Conservation (phyloP, 2,888 invertebrate species). For the Lamproptera curius region DNA sequence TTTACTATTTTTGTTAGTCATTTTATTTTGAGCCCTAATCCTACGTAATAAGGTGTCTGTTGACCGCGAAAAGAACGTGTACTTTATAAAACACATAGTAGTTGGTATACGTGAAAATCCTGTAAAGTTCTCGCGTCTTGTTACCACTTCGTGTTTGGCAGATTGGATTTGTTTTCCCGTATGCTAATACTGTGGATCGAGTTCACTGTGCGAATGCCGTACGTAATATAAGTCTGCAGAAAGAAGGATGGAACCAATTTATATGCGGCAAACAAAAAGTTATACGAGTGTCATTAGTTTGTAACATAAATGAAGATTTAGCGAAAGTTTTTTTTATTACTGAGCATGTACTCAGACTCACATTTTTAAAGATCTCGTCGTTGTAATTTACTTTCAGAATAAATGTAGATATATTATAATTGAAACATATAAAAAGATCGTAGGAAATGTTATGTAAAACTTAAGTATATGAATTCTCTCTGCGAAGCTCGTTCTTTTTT, state of each 20-base stretch:
- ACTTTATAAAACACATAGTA: slow-evolving; percentile 38
- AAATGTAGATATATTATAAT: too few species aligned
- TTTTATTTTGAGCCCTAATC: slow-evolving; percentile 32
- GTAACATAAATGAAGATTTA: neutral
- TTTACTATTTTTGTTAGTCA: too few species aligned
- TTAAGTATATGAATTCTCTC: too few species aligned
- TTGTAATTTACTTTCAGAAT: neutral
- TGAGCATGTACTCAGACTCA: too few species aligned
- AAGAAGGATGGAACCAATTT: too few species aligned
- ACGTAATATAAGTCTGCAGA: slow-evolving; percentile 42
- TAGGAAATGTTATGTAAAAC: too few species aligned
- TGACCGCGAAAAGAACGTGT: slow-evolving; percentile 22
- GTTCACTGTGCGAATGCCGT: slow-evolving; percentile 39
- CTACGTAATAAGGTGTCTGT: slow-evolving; percentile 27
- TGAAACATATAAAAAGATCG: too few species aligned
- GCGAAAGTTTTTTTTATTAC: too few species aligned
- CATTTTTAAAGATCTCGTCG: neutral
- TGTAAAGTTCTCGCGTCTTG: slow-evolving; percentile 62
- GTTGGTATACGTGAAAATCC: slow-evolving; percentile 55
- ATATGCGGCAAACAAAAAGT: slow-evolving; percentile 29
- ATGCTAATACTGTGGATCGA: slow-evolving; percentile 59
- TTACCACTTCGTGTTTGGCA: slow-evolving; percentile 59
- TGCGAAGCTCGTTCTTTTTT: too few species aligned
- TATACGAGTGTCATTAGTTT: neutral
- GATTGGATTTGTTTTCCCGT: slow-evolving; percentile 69